Evolutionary conservation across 2,113 vertebrate species (phyloP).

Genomic region (Chaetops frenatus): DNA sequence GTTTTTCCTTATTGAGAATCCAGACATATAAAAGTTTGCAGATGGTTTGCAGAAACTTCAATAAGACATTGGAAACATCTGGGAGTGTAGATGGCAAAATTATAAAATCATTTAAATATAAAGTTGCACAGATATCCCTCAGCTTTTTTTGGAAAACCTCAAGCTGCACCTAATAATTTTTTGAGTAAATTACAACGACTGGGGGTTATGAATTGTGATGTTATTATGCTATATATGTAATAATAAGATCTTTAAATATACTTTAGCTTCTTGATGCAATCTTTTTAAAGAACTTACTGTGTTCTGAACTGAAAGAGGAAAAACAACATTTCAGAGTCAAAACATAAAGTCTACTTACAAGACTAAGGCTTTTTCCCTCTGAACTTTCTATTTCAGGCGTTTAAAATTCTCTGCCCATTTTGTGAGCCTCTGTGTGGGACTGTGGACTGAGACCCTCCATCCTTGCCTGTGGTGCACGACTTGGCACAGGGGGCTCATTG

Average conservation of each 20-base stretch:
- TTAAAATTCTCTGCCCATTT: not conserved
- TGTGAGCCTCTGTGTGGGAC: not conserved
- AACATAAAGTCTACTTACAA: not conserved
- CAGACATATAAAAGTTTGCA: not conserved
- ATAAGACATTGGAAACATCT: not conserved
- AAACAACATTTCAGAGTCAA: not conserved
- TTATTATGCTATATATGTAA: not conserved
- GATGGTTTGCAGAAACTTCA: constrained; percentile 1
- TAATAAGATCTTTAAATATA: not conserved
- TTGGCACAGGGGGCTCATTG: not conserved
- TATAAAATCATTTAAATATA: not conserved
- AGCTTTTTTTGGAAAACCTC: not conserved
- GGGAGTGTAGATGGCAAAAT: not conserved
- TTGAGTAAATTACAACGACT: not conserved
- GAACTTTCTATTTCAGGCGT: not conserved
- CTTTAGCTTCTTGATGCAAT: not conserved
- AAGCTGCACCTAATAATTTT: not conserved
- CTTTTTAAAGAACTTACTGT: not conserved
- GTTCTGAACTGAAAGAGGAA: not conserved
- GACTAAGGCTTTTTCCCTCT: not conserved
- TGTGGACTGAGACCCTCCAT: not conserved
- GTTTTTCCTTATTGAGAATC: not conserved
- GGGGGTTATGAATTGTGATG: not conserved
- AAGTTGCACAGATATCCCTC: not conserved
- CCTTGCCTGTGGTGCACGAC: not conserved